Percentiles rank a stretch among this genome's conserved stretches.
phyloP scores from a whole-genome alignment of 1,140 invertebrate genomes.

The Psilanteris sp. region DNA sequence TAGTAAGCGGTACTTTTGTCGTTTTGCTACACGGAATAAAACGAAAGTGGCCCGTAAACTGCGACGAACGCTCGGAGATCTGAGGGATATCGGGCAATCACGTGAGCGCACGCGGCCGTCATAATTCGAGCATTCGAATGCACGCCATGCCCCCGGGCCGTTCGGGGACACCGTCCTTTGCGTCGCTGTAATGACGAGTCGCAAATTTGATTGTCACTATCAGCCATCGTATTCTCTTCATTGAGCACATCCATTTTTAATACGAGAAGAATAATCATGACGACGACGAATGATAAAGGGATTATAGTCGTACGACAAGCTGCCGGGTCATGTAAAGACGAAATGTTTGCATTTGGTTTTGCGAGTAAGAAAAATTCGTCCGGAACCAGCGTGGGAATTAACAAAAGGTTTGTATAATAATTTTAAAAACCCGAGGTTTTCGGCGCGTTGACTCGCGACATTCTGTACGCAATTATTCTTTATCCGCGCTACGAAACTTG shows the following conservation, averaged over 20 bases:
- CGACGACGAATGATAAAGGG: too few relatives aligned
- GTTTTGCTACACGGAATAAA: slow-evolving; percentile 58
- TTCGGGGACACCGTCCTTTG: slow-evolving; percentile 67
- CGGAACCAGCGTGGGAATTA: too few relatives aligned
- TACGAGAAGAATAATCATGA: too few relatives aligned
- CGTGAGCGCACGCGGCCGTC: slow-evolving; percentile 2
- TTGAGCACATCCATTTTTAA: slow-evolving; percentile 61
- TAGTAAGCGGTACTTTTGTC: slow-evolving; percentile 58
- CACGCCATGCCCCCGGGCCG: slow-evolving; percentile 57
- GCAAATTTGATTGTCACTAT: slow-evolving; percentile 75
- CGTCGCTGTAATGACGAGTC: slow-evolving; percentile 66
- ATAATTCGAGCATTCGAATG: slow-evolving; percentile 31
- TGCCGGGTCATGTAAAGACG: too few relatives aligned
- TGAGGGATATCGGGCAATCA: slow-evolving; percentile 13
- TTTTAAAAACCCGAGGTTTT: too few relatives aligned
- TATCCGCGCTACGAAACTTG: slow-evolving; percentile 4
- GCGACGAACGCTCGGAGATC: slow-evolving; percentile 40
- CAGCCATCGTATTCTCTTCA: slow-evolving; percentile 69
- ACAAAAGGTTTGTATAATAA: too few relatives aligned
- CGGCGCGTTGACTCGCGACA: slow-evolving; percentile 26
- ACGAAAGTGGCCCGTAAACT: slow-evolving; percentile 60
- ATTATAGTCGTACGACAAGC: too few relatives aligned
- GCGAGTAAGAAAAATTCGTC: too few relatives aligned
- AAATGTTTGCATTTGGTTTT: too few relatives aligned
- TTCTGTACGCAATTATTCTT: slow-evolving; percentile 57